These are phyloP conservation scores for Polypedilum vanderplanki DNA, from an alignment of 1,140 invertebrate genomes.

Conservation along the genomic window DNA sequence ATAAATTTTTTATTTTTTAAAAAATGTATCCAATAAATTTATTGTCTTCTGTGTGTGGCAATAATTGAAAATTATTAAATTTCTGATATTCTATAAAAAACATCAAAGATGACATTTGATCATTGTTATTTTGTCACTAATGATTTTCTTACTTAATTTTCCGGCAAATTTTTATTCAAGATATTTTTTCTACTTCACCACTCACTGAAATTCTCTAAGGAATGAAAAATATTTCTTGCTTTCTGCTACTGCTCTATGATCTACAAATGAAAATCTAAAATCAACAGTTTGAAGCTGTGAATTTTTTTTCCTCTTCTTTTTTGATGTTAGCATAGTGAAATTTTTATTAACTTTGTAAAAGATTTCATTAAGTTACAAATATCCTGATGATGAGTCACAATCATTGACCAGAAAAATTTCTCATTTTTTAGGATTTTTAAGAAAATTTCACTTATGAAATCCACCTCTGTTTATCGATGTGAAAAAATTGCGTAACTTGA, in stretches of 20 bases:
- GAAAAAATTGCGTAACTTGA: constrained; percentile 26
- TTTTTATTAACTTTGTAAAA: not conserved
- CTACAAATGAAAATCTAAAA: constrained; percentile 19
- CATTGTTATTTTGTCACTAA: too few relatives aligned
- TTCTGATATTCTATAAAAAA: too few relatives aligned
- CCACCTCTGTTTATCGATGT: not conserved
- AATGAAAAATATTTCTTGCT: too few relatives aligned
- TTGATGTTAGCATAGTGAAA: not conserved
- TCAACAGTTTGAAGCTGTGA: not conserved
- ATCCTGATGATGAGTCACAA: not conserved
- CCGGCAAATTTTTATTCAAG: not conserved
- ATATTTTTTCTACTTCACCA: not conserved
- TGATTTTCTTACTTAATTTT: too few relatives aligned
- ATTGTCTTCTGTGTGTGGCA: too few relatives aligned
- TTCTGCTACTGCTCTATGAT: not conserved
- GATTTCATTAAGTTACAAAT: too few relatives aligned
- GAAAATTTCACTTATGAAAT: not conserved
- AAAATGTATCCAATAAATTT: too few relatives aligned
- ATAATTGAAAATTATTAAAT: too few relatives aligned
- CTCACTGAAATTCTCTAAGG: not conserved
- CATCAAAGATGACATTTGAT: too few relatives aligned
- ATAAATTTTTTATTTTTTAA: too few relatives aligned
- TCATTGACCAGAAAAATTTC: not conserved
- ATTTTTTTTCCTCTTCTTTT: not conserved
- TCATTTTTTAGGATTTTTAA: not conserved